Evolutionary conservation across 2,888 invertebrate species (phyloP), one percentile per base, ranked within the genome.

Genomic region (Leptodirus hochenwartii): DNA sequence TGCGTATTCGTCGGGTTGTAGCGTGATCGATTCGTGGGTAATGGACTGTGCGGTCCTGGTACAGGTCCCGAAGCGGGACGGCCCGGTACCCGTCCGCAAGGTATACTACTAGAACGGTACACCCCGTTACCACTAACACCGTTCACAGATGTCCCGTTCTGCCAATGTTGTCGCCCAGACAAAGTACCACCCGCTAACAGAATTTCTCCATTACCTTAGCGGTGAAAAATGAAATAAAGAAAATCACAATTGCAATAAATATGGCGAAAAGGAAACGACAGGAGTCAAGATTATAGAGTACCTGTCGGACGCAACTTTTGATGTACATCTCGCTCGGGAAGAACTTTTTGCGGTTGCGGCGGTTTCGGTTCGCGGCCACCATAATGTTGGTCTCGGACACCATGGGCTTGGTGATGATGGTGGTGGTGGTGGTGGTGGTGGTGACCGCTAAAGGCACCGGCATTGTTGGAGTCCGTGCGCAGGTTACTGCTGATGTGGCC

Each of bases 181-280:
- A 85, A 73, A 37, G 84, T 84, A 29, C 84, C 84, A 1, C 81
- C 82, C 4, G 76, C 73, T 43, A 78, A 79, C 31, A 85, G 57
- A 47, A 82, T 80, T 44, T 71, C 74, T 29, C 84, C 84, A 55
- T 85, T 84, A 53, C 80, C 73, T 3, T 84, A 84, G 33, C 72
- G 68, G n/a, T n/a, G n/a, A n/a, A n/a, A n/a, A n/a, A n/a, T n/a
- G n/a, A n/a, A n/a, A n/a, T n/a, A n/a, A n/a, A n/a, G n/a, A n/a
- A n/a, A n/a, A n/a, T n/a, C n/a, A n/a, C n/a, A n/a, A n/a, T 15
- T n/a, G 6, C 8, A 6, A 20, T 20, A 6, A 20, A 20, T 8
- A 20, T 20, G 6, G n/a, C n/a, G n/a, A 20, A 6, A 20, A 8
- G 20, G 20, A 8, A 20, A 8, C 20, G n/a, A 8, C 6, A 8